Base-by-base conservation (phyloP, 1,140 invertebrate species). In the Tetramorium parvispinum region DNA sequence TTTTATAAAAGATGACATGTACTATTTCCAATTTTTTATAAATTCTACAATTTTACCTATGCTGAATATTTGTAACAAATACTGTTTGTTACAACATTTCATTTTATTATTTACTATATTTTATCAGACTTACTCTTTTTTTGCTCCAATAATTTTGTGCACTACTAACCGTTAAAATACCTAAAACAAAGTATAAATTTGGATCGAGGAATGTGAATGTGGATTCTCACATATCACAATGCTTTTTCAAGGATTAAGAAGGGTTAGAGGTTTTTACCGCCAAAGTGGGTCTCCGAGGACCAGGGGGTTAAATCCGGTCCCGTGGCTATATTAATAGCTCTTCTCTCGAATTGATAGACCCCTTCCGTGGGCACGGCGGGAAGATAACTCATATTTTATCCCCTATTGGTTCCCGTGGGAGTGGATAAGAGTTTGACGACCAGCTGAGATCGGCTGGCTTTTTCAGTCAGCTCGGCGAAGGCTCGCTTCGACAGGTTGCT, bases 271-370 rank as follows among this genome's bases (percentile, higher is more conserved):
- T 90, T 92, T 91, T 82, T 87, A 90, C 83, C 88, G 59, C 75
- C 65, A 51, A 90, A 89, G 89, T 91, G 88, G 85, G 88, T 89
- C 86, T 88, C 71, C 70, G 51, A 89, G 90, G 66, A 73, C 40
- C 24, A 70, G 85, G 83, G 87, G 77, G 79, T 77, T 92, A 93
- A 93, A 94, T 93, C 92, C 92, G 86, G 86, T 92, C 92, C 89
- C 89, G 88, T 82, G 87, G 92, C 89, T 91, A 86, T 93, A 93
- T 94, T 94, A 94, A 94, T 94, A 93, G 93, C 87, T 91, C 85
- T 91, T 86, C 87, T 93, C 88, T 93, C 87, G 90, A 91, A 93
- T 94, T 93, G 93, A 94, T 93, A 91, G 93, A 92, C 91, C 93
- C 91, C 40, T 59, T 46, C 53, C 40, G 53, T 16, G 55, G 37